A percentile compares a stretch with the other conserved stretches of the same genome.
Conservation (phyloP, 2,888 invertebrate species). For the Drosophila melanosoma region DNA sequence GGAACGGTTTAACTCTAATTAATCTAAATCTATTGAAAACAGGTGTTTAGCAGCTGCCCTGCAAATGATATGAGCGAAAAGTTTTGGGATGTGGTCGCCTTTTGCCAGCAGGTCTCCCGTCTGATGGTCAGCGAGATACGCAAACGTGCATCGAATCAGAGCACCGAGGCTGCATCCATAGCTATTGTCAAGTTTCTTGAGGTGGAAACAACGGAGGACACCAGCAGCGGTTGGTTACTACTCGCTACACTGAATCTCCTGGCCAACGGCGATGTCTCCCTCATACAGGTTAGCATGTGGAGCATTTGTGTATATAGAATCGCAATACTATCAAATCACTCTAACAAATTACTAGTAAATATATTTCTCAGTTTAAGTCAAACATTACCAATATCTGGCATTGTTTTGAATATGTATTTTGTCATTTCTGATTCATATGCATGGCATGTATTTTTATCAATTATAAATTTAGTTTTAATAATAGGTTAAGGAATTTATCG, state of each 20-base stretch:
- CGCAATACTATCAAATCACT: background rate
- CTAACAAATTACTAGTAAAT: background rate
- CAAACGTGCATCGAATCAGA: constrained; percentile 96
- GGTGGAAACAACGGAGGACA: constrained; percentile 97
- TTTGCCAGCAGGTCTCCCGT: constrained; percentile 97
- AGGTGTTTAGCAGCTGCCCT: constrained; percentile 97
- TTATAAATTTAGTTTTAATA: background rate
- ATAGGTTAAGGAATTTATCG: no score
- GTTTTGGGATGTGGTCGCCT: constrained; percentile 97
- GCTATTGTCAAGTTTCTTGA: constrained; percentile 98
- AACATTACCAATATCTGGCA: background rate
- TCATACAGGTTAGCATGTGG: constrained; percentile 90
- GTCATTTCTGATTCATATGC: background rate
- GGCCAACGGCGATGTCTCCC: constrained; percentile 94
- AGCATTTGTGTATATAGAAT: background rate
- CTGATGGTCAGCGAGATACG: constrained; percentile 99
- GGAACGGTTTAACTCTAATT: background rate
- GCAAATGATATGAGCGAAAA: constrained; percentile 98
- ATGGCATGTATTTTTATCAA: background rate
- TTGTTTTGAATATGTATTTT: background rate
- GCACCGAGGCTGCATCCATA: constrained; percentile 97
- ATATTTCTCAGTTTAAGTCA: background rate
- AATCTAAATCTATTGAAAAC: constrained; percentile 22
- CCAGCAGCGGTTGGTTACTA: constrained; percentile 98
- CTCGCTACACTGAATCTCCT: constrained; percentile 95